Base-by-base conservation (phyloP, 2,797 vertebrate genomes). In the Coccyzus lansbergi region DNA sequence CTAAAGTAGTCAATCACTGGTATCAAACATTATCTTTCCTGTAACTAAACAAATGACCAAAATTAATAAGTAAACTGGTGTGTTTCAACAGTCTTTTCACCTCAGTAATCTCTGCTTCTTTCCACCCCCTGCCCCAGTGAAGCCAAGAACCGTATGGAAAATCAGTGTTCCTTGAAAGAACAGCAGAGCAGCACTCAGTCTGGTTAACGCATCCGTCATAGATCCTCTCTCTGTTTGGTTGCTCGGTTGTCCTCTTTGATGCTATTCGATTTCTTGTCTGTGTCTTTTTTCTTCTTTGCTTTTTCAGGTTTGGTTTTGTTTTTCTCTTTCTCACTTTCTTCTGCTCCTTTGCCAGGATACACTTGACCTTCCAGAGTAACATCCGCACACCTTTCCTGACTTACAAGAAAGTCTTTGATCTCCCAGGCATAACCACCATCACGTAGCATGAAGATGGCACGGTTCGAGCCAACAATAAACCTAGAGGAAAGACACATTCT, bases 361-460 rank as follows among this genome's bases (percentile, higher is more conserved):
- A 99, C 98, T 95, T 99, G 99, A 48, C 99, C 99, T 96, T 99
- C 99, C 92, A 99, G 98, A 7, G 99, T 99, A 46, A 99, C 99
- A 9, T 99, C 99, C 0, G 96, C 94, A 72, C 99, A 99, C 93
- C 98, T 98, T 14, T 99, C 99, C 92, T 99, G 99, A 46, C 93
- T 92, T 59, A 98, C 78, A 48, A 99, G 97, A 75, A 99, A 99
- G 97, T 99, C 99, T 96, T 99, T 99, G 94, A 99, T 98, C 98
- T 99, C 99, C 99, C 99, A 99, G 31, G 99, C 99, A 0, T 98
- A 97, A 72, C 98, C 98, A 5, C 99, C 99, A 3, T 99, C 99
- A 2, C 98, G 98, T 13, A 99, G 98, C 99, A 99, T 99, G 92
- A 99, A 99, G 97, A 99, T 99, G 69, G 97, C 99, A 4, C 99